phyloP scores from a whole-genome alignment of 2,888 invertebrate genomes.

The Papilio demoleus region DNA sequence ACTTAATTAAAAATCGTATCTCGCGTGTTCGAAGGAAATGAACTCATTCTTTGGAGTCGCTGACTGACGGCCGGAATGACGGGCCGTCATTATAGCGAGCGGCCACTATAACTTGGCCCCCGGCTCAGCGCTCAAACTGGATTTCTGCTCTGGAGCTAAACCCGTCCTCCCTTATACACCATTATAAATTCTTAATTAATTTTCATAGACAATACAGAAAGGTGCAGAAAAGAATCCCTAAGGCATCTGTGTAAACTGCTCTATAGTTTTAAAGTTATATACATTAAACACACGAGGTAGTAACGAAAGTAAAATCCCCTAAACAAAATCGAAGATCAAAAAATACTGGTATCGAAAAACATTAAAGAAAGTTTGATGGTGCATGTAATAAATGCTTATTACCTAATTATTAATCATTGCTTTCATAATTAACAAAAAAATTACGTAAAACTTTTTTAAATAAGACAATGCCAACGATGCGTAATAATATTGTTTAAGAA shows the following conservation, averaged over 20 bases:
- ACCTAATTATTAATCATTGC: conserved; percentile 74
- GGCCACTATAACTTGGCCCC: conserved; percentile 64
- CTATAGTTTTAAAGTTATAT: background rate
- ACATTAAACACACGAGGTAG: background rate
- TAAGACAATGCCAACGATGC: conserved; percentile 2
- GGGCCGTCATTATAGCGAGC: conserved; percentile 73
- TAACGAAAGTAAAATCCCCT: background rate
- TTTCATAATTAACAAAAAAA: conserved; percentile 44
- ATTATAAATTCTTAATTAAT: conserved; percentile 37
- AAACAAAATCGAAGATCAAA: conserved; percentile 53
- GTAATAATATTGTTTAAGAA: conserved; percentile 11
- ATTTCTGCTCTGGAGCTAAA: conserved; percentile 32
- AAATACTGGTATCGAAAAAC: conserved; percentile 62
- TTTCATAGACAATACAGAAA: conserved; percentile 6
- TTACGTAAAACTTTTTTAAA: background rate
- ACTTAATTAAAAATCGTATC: conserved; percentile 84
- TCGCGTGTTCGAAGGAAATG: conserved; percentile 82
- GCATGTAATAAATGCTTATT: conserved; percentile 71
- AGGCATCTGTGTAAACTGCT: background rate
- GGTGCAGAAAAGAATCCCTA: background rate
- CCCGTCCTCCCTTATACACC: conserved; percentile 22
- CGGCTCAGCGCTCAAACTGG: conserved; percentile 42
- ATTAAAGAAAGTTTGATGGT: conserved; percentile 75
- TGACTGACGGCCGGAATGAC: conserved; percentile 79
- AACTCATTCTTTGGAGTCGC: conserved; percentile 80